Evolutionary conservation across 2,113 vertebrate species (phyloP).

Genomic region (Cepphus grylle): DNA sequence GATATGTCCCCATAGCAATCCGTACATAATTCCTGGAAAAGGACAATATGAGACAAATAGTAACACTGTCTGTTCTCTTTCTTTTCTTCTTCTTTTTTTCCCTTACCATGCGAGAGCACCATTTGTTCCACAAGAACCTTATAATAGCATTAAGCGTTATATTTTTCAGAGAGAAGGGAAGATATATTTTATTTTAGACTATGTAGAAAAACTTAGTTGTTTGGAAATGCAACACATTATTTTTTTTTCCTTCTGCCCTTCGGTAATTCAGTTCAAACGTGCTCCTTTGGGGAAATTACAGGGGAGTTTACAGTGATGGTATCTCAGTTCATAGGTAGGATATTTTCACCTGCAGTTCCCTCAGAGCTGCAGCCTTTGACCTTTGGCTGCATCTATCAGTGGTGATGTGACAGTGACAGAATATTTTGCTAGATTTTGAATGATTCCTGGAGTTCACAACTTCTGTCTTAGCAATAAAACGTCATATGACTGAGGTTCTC

Average conservation of each 20-base stretch:
- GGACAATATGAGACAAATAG: not conserved
- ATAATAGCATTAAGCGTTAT: not conserved
- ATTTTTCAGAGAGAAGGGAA: not conserved
- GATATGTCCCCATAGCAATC: not conserved
- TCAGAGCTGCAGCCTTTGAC: slow-evolving; percentile 80
- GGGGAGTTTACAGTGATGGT: slow-evolving; percentile 21
- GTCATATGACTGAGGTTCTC: not conserved
- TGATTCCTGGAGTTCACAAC: slow-evolving; percentile 62
- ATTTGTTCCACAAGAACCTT: not conserved
- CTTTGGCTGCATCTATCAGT: slow-evolving; percentile 80
- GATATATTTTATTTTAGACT: not conserved
- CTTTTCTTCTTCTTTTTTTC: not conserved
- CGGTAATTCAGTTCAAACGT: slow-evolving; percentile 46
- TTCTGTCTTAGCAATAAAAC: slow-evolving; percentile 68
- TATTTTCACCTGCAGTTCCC: slow-evolving; percentile 73
- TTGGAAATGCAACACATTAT: not conserved
- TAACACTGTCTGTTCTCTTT: not conserved
- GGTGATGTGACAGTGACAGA: slow-evolving; percentile 74
- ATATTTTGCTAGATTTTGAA: slow-evolving; percentile 75
- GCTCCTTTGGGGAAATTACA: slow-evolving; percentile 33
- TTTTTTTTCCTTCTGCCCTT: not conserved
- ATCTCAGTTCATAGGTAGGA: slow-evolving; percentile 41
- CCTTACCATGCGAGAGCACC: not conserved
- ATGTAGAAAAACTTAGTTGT: not conserved
- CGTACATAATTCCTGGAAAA: not conserved